phyloP scores from a whole-genome alignment of 2,797 vertebrate genomes.

The Prunella strophiata region DNA sequence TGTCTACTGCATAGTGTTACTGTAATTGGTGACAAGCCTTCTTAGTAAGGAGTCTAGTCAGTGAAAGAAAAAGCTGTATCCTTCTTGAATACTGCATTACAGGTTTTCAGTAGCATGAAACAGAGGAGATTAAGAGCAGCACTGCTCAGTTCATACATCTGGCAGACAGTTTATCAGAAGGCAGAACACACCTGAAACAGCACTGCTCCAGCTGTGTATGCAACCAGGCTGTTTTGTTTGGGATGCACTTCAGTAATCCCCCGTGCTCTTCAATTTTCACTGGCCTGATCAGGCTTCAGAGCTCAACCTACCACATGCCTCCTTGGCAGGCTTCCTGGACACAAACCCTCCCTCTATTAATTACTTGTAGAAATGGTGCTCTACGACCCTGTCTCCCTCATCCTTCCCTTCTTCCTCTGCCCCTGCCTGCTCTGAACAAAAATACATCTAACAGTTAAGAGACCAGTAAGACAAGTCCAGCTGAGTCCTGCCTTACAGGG shows the following conservation, averaged over 20 bases:
- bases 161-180: not conserved
- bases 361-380: not conserved
- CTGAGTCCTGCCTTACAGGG: not conserved
- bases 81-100: slow-evolving; percentile 12
- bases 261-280: not conserved
- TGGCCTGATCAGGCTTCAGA: not conserved
- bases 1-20: not conserved
- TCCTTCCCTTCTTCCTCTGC: not conserved
- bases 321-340: not conserved
- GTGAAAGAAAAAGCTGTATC: not conserved
- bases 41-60: slow-evolving; percentile 42
- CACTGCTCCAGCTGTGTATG: not conserved
- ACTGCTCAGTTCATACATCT: not conserved
- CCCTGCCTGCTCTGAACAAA: not conserved
- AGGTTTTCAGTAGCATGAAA: slow-evolving; percentile 7
- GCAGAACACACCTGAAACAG: not conserved
- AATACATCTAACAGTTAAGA: not conserved
- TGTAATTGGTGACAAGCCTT: not conserved
- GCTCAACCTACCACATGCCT: not conserved
- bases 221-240: not conserved
- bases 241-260: not conserved
- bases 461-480: not conserved
- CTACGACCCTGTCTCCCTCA: not conserved
- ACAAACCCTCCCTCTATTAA: not conserved
- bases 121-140: not conserved